Evolutionary conservation across 2,888 invertebrate genomes (phyloP).

Genomic region (Cataglyphis cursor): DNA sequence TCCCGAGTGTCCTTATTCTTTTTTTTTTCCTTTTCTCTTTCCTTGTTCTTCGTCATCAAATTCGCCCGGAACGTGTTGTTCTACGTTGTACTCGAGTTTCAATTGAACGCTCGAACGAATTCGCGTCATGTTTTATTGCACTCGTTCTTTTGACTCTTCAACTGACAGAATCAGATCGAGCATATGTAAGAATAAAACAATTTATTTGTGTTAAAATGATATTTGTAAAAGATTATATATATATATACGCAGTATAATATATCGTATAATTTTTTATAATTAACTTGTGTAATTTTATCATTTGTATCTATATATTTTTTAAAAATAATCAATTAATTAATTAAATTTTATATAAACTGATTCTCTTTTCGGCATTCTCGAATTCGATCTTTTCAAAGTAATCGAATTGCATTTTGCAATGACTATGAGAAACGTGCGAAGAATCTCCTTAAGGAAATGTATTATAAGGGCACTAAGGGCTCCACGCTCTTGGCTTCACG

Average conservation of each 20-base stretch:
- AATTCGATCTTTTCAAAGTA: slow-evolving; percentile 3
- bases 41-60: slow-evolving; percentile 22
- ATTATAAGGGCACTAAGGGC: slow-evolving; percentile 44
- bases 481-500: slow-evolving; percentile 30
- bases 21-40: background rate
- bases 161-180: background rate
- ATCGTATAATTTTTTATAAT: background rate
- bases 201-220: background rate
- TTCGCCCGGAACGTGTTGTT: slow-evolving; percentile 33
- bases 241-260: background rate
- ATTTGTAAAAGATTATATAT: background rate
- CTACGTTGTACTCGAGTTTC: slow-evolving; percentile 38
- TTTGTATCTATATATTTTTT: background rate
- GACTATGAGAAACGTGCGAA: slow-evolving; percentile 47
- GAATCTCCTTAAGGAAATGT: slow-evolving; percentile 59
- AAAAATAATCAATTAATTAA: background rate
- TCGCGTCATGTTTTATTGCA: slow-evolving; percentile 32
- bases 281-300: background rate
- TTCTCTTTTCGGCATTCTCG: background rate
- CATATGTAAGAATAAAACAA: slow-evolving; percentile 1
- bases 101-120: slow-evolving; percentile 29
- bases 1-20: slow-evolving; percentile 39
- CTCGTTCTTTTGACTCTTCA: slow-evolving; percentile 15
- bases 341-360: background rate
- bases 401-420: slow-evolving; percentile 39